A percentile compares a stretch with the other conserved stretches of the same genome.
Conservation (phyloP, 2,113 vertebrate genomes). For the Chaetodon auriga region DNA sequence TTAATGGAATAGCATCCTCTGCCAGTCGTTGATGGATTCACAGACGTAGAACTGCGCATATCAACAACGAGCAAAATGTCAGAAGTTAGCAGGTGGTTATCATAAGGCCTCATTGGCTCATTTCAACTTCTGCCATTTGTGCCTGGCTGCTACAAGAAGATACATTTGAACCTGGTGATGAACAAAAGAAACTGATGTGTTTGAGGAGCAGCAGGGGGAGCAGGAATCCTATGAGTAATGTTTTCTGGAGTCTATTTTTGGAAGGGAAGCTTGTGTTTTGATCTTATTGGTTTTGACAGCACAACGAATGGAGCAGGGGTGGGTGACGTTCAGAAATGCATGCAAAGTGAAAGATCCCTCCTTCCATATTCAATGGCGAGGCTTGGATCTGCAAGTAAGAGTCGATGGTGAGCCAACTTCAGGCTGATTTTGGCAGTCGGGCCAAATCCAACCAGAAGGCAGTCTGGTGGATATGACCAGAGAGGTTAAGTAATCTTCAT, state of each 20-base stretch:
- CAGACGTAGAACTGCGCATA: neutral
- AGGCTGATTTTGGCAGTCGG: conserved; percentile 40
- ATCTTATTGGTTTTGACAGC: conserved; percentile 70
- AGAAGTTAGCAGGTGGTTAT: conserved; percentile 3
- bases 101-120: conserved; percentile 9
- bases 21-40: conserved; percentile 2
- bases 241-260: conserved; percentile 71
- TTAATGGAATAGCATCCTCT: neutral
- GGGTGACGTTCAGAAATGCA: conserved; percentile 54
- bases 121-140: conserved; percentile 31
- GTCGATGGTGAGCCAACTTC: conserved; percentile 36
- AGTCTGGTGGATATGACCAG: conserved; percentile 45
- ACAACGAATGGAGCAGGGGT: conserved; percentile 46
- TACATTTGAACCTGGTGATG: conserved; percentile 16
- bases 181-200: conserved; percentile 34
- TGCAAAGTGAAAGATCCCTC: conserved; percentile 52
- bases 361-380: conserved; percentile 47
- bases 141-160: conserved; percentile 23
- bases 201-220: conserved; percentile 41
- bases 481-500: conserved; percentile 55
- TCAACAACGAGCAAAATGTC: conserved; percentile 10
- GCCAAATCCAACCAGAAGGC: conserved; percentile 59
- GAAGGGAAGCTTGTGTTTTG: conserved; percentile 54
- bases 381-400: conserved; percentile 50
- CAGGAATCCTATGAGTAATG: conserved; percentile 66